phyloP scores from a whole-genome alignment of 2,888 invertebrate species.

The Nomada flava region DNA sequence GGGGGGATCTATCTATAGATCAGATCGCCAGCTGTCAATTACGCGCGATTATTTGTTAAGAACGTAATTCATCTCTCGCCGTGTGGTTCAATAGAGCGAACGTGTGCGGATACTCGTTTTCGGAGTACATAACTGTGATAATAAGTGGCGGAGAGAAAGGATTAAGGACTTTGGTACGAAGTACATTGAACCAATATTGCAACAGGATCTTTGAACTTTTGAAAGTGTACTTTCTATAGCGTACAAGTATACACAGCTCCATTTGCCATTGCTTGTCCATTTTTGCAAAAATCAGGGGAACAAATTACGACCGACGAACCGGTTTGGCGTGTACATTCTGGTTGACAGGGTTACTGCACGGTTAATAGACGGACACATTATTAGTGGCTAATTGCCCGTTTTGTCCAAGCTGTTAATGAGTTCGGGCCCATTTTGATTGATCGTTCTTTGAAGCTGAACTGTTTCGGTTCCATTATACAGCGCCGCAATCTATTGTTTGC shows the following conservation, averaged over 20 bases:
- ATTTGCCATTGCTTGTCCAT: conserved; percentile 31
- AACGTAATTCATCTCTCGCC: no score
- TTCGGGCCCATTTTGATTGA: conserved; percentile 55
- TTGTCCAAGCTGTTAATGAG: conserved; percentile 33
- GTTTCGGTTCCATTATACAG: conserved; percentile 10
- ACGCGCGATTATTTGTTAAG: no score
- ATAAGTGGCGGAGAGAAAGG: neutral
- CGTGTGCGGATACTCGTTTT: no score
- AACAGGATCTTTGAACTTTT: conserved; percentile 13
- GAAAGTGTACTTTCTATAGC: conserved; percentile 21
- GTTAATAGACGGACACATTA: conserved; percentile 71
- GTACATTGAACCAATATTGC: conserved; percentile 23
- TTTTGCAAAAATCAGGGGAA: conserved; percentile 66
- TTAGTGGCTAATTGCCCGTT: conserved; percentile 72
- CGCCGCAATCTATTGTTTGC: conserved; percentile 12
- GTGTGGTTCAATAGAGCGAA: no score
- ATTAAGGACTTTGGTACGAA: conserved; percentile 30
- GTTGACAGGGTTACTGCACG: conserved; percentile 65
- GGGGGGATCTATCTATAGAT: no score
- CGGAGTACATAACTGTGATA: conserved; percentile 15
- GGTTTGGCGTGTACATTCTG: conserved; percentile 73
- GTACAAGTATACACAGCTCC: conserved; percentile 19
- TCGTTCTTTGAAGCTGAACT: conserved; percentile 34
- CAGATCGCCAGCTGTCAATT: no score
- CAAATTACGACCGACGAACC: conserved; percentile 72